Conservation (phyloP, 30 jellyfish, hydroid and myxozoan genomes). For the Nemopilema nomurai region DNA sequence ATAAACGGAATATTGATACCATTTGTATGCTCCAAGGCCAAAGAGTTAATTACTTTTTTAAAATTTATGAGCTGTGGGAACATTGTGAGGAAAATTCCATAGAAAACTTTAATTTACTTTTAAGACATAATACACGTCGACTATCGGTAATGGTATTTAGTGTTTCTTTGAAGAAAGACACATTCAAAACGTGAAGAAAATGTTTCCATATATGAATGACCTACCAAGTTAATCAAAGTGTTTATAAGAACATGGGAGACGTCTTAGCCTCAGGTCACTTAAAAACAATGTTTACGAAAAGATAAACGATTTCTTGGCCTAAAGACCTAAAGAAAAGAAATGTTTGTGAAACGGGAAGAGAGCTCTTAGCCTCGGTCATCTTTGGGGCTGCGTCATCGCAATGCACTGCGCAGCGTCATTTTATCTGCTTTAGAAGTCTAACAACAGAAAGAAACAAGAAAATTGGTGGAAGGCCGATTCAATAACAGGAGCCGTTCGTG, state of each 20-base stretch:
- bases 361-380: no score
- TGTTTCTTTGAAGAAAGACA: neutral
- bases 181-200: neutral
- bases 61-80: neutral
- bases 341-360: no score
- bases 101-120: neutral
- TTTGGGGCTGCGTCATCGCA: no score
- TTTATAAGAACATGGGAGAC: no score
- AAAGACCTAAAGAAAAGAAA: no score
- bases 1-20: neutral
- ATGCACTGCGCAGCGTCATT: no score
- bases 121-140: neutral
- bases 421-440: no score
- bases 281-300: no score
- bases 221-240: neutral
- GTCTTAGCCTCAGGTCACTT: no score
- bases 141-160: neutral
- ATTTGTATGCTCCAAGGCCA: neutral
- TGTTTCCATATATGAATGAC: no score
- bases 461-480: neutral
- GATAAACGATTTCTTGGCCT: no score
- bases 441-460: neutral
- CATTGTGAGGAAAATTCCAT: neutral
- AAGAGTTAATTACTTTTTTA: neutral
- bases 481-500: neutral